Evolutionary conservation across 2,888 invertebrate genomes (phyloP).

Genomic region (Leptogaster cylindrica): DNA sequence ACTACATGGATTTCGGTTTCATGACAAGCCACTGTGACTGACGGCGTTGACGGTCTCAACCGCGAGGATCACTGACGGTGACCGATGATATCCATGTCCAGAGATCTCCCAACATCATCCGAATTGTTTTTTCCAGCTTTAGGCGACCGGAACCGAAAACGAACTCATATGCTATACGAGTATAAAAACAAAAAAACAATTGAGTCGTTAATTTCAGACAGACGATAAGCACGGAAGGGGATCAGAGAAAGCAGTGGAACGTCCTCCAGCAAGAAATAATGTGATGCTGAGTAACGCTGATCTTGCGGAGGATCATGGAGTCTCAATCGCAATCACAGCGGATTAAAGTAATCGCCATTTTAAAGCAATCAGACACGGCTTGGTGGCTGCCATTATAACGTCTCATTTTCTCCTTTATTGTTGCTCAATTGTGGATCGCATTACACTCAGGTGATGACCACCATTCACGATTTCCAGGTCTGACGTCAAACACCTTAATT

Average conservation of each 20-base stretch:
- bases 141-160: conserved; percentile 20
- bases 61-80: neutral
- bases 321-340: neutral
- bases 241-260: neutral
- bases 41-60: conserved; percentile 7
- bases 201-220: neutral
- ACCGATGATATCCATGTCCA: neutral
- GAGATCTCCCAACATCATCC: neutral
- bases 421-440: conserved; percentile 1
- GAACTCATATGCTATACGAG: neutral
- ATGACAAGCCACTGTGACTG: conserved; percentile 19
- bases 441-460: neutral
- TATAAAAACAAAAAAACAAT: neutral
- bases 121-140: conserved; percentile 8
- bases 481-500: conserved; percentile 20
- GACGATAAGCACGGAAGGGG: neutral
- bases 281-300: too few species aligned
- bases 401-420: neutral
- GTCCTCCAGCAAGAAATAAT: too few species aligned
- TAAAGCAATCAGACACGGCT: neutral
- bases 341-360: neutral
- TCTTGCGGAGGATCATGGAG: too few species aligned
- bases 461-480: neutral
- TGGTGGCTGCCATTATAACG: neutral
- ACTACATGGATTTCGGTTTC: conserved; percentile 29